phyloP scores from a whole-genome alignment of 2,888 invertebrate species.

The Chymomyza fuscimana region DNA sequence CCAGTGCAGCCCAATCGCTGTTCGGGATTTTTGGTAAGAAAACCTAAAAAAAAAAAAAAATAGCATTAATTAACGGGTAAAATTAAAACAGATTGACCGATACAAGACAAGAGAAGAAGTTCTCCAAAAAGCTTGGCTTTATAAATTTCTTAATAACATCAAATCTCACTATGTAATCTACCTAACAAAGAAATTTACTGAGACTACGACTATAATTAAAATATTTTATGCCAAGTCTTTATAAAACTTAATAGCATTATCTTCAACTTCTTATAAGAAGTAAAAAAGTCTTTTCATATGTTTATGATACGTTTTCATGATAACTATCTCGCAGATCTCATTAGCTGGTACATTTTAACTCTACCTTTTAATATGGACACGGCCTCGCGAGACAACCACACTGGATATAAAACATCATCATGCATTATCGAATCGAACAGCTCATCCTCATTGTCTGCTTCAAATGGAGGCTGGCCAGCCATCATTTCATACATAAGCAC shows the following conservation, averaged over 20 bases:
- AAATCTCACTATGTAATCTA: no score
- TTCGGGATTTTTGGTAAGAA: conserved; percentile 98
- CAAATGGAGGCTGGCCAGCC: conserved; percentile 99
- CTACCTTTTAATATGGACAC: conserved; percentile 91
- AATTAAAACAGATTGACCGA: no score
- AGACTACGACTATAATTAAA: no score
- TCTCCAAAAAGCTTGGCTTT: no score
- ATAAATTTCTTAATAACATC: no score
- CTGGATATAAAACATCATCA: conserved; percentile 98
- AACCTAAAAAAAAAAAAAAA: conserved; percentile 81
- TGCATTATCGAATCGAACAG: conserved; percentile 98
- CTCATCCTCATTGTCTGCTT: conserved; percentile 99
- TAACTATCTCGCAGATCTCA: no score
- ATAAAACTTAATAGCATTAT: not conserved
- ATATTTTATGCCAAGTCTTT: no score
- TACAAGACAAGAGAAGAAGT: no score
- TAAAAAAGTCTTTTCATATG: not conserved
- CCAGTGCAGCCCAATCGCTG: conserved; percentile 95
- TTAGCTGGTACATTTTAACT: not conserved
- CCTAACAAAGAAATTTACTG: no score
- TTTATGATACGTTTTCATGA: no score
- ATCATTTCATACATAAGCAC: conserved; percentile 99
- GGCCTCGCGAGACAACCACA: conserved; percentile 95
- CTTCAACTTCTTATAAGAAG: not conserved
- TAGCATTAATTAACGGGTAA: not conserved